Evolutionary conservation across 2,797 vertebrate genomes (phyloP), one percentile per base, ranked within the genome.

Genomic region (Rhynchonycteris naso): DNA sequence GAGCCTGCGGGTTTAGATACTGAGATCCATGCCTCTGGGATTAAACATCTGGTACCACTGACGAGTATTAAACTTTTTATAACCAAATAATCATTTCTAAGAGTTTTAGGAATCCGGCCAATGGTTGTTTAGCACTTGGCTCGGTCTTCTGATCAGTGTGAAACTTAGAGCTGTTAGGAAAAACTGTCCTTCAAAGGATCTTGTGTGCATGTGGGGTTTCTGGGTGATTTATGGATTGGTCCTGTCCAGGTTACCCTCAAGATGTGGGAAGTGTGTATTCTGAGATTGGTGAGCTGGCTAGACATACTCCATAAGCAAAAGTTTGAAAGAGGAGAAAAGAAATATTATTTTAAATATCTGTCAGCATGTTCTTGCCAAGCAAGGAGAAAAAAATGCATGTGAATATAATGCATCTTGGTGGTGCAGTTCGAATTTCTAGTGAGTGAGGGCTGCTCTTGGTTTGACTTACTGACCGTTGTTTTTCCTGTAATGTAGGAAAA

Each of bases 401-500:
- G 88, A 72, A 12, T 87, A 5, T 56, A 21, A 24, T 61, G 66
- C 78, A 33, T 28, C 92, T 24, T 52, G 68, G 54, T 50, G 90
- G 94, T 7, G 0, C 35, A 22, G 59, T 86, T 43, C 65, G 92
- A 63, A 63, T 90, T 95, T 97, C 87, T 83, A 54, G 78, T 24
- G 83, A 90, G 59, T 50, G 82, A 18, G n/a, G 78, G 59, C 85
- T 35, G 30, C 6, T 1, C 24, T n/a, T 10, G 21, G 61, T n/a
- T 14, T 16, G 72, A 50, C 61, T 71, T 18, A 26, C 90, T 92
- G 90, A 69, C 79, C 4, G 0, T 30, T 68, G 74, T 81, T 91
- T 94, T 82, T 58, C 7, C 75, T 96, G 90, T 91, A 82, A 97
- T 93, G 52, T 97, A 99, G 99, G 99, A 71, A 98, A 98, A 87